Conservation (phyloP, 2,797 vertebrate species). For the Pseudopleuronectes americanus region DNA sequence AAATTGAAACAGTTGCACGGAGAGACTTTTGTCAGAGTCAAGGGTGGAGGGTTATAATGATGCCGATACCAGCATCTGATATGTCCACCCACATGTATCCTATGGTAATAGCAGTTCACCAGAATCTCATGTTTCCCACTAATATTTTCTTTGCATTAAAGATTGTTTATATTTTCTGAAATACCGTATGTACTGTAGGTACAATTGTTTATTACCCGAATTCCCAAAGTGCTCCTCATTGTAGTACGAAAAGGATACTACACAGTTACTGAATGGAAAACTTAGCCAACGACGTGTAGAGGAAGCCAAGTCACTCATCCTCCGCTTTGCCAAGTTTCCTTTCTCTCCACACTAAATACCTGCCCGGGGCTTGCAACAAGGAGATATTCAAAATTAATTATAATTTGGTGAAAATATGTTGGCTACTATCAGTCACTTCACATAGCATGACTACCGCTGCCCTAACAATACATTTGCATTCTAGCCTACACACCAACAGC, state of each 20-base stretch:
- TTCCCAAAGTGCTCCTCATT: not conserved
- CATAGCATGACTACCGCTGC: not conserved
- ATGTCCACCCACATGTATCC: conserved; percentile 31
- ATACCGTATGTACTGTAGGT: not conserved
- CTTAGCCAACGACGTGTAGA: too few species aligned
- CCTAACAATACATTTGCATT: conserved; percentile 15
- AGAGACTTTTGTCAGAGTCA: conserved; percentile 16
- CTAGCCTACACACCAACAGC: conserved; percentile 1
- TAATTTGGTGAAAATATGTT: not conserved
- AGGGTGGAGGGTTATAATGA: conserved; percentile 25
- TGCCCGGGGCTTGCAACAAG: not conserved
- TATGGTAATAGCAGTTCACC: not conserved
- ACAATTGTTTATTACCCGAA: not conserved
- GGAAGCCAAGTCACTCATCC: too few species aligned
- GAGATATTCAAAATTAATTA: not conserved
- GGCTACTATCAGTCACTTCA: not conserved
- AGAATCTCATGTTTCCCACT: not conserved
- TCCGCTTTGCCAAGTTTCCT: too few species aligned
- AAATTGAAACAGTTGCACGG: conserved; percentile 21
- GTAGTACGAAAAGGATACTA: not conserved
- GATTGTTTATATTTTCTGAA: not conserved
- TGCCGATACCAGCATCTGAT: conserved; percentile 17
- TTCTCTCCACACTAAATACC: not conserved
- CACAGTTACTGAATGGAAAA: not conserved
- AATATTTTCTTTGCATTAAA: not conserved